These are phyloP conservation scores for Bostrychus sinensis DNA, from an alignment of 2,113 vertebrate genomes.

Conservation along the genomic window DNA sequence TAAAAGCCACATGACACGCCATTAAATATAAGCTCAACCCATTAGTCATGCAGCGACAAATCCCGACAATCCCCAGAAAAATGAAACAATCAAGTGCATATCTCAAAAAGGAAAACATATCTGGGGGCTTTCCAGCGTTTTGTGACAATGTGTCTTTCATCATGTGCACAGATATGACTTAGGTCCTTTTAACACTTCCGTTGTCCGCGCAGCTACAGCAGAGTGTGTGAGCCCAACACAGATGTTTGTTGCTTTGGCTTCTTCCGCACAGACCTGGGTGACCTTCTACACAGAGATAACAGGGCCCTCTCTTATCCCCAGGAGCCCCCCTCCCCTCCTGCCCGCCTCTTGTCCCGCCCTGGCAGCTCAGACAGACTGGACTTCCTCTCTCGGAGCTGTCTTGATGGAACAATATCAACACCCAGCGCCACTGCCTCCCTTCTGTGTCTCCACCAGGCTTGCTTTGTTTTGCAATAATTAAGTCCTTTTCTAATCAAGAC, in stretches of 20 bases:
- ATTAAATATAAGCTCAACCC: constrained; percentile 31
- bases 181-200: constrained; percentile 33
- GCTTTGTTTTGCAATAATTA: constrained; percentile 69
- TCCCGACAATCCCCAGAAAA: constrained; percentile 28
- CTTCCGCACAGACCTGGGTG: constrained; percentile 67
- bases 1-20: constrained; percentile 4
- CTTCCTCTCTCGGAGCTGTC: constrained; percentile 64
- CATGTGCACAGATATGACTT: constrained; percentile 54
- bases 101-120: constrained; percentile 55
- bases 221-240: constrained; percentile 56
- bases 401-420: constrained; percentile 66
- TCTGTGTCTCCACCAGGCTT: constrained; percentile 41
- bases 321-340: constrained; percentile 7
- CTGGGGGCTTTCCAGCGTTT: constrained; percentile 62
- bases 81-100: constrained; percentile 48
- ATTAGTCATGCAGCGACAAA: constrained; percentile 43
- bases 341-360: constrained; percentile 51
- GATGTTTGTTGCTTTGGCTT: constrained; percentile 72
- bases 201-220: constrained; percentile 17
- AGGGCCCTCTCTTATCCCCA: constrained; percentile 59
- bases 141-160: constrained; percentile 69
- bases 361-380: constrained; percentile 68
- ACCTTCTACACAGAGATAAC: constrained; percentile 75
- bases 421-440: constrained; percentile 30
- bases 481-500: constrained; percentile 51